A percentile compares a stretch with the other conserved stretches of the same genome.
Conservation (phyloP, 2,113 vertebrate species). For the Pampusana beccarii region DNA sequence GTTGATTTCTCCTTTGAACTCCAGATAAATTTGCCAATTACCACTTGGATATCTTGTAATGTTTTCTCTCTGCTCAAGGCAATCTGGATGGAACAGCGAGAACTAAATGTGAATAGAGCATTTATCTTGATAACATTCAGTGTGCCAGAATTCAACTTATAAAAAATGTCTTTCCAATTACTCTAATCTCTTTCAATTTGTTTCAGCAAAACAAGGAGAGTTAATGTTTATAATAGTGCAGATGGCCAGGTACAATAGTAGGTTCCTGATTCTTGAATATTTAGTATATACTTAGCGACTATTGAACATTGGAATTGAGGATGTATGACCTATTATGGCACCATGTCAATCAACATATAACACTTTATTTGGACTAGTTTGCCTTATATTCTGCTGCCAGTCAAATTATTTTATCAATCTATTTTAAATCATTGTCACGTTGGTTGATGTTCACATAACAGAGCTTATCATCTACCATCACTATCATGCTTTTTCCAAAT, state of each 20-base stretch:
- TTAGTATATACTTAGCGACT: background rate
- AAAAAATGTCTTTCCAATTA: slow-evolving; percentile 35
- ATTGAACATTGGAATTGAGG: background rate
- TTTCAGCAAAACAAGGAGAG: background rate
- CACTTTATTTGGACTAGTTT: background rate
- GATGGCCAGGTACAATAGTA: accelerated
- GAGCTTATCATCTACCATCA: background rate
- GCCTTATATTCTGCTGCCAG: background rate
- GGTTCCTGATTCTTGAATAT: background rate
- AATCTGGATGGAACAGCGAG: background rate
- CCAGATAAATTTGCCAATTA: background rate
- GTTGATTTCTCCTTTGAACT: background rate
- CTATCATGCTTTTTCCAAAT: background rate
- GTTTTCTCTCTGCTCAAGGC: background rate
- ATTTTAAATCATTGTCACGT: background rate
- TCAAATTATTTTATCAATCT: background rate
- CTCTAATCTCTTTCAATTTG: slow-evolving; percentile 7
- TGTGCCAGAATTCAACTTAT: background rate
- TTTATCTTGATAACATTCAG: slow-evolving; percentile 1
- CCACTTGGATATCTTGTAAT: background rate
- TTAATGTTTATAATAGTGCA: background rate
- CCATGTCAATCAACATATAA: background rate
- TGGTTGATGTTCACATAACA: background rate
- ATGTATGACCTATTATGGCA: background rate
- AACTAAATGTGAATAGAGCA: background rate